A percentile compares a stretch with the other conserved stretches of the same genome.
Conservation (phyloP, 2,888 invertebrate genomes). For the Apodemia duryi region DNA sequence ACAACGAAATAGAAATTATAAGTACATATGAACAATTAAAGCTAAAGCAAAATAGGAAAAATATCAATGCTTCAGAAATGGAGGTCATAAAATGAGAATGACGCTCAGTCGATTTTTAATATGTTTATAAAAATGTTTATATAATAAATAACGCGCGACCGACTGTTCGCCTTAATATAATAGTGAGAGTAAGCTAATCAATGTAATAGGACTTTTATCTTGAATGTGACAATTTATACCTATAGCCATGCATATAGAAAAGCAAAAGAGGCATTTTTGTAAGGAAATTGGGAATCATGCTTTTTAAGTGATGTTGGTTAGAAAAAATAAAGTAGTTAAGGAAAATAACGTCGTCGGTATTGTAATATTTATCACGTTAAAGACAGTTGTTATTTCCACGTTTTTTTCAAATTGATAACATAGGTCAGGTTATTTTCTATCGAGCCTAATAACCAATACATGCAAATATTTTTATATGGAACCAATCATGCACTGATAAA, state of each 20-base stretch:
- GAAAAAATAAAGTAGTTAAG: constrained; percentile 43
- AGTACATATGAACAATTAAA: constrained; percentile 18
- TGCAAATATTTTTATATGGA: not conserved
- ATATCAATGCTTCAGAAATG: constrained; percentile 57
- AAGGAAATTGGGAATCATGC: constrained; percentile 56
- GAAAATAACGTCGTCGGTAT: not conserved
- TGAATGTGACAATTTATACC: constrained; percentile 49
- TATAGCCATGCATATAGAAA: constrained; percentile 72
- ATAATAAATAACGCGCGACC: constrained; percentile 37
- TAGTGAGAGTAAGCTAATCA: constrained; percentile 55
- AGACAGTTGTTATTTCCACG: not conserved
- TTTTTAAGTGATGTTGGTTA: constrained; percentile 70
- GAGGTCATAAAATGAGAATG: constrained; percentile 53
- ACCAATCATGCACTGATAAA: constrained; percentile 10
- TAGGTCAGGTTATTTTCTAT: not conserved
- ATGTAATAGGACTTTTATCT: constrained; percentile 46
- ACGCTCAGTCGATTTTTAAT: constrained; percentile 60
- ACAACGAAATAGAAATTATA: constrained; percentile 19
- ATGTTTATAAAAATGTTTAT: constrained; percentile 31
- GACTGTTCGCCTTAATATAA: constrained; percentile 62
- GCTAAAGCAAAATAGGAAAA: constrained; percentile 20
- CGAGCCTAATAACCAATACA: constrained; percentile 1
- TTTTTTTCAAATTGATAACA: not conserved
- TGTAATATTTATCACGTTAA: not conserved
- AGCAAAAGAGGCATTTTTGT: constrained; percentile 52